phyloP scores from a whole-genome alignment of 1,140 invertebrate species.

The Calosoma granatense region DNA sequence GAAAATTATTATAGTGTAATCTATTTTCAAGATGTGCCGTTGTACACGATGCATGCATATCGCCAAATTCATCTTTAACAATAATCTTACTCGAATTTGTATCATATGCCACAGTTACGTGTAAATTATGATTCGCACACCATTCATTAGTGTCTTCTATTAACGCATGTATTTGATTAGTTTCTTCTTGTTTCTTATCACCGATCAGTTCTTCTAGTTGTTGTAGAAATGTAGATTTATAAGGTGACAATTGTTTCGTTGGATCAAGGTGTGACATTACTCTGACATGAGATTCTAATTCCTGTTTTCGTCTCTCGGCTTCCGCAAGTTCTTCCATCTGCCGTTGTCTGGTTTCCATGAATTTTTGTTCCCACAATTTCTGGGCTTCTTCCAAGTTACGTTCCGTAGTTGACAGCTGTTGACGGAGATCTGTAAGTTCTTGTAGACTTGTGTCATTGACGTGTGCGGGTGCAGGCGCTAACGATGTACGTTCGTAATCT shows the following conservation, averaged over 20 bases:
- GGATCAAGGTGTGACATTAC: constrained; percentile 30
- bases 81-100: neutral
- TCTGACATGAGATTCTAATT: constrained; percentile 38
- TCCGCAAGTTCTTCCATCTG: constrained; percentile 40
- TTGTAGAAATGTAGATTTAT: constrained; percentile 42
- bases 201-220: constrained; percentile 40
- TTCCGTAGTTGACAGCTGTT: constrained; percentile 51
- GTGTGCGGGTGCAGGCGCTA: constrained; percentile 26
- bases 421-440: constrained; percentile 38
- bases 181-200: constrained; percentile 18
- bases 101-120: neutral
- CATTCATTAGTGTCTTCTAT: neutral
- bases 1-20: neutral
- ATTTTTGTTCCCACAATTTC: constrained; percentile 44
- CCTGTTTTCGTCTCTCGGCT: constrained; percentile 46
- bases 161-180: neutral
- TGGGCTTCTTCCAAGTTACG: constrained; percentile 43
- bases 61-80: neutral
- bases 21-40: neutral
- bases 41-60: neutral
- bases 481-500: constrained; percentile 41
- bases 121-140: neutral
- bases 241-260: constrained; percentile 32
- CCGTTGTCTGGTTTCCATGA: constrained; percentile 25
- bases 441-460: constrained; percentile 32